Evolutionary conservation across 2,888 invertebrate genomes (phyloP).

Genomic region (Stramonita haemastoma): DNA sequence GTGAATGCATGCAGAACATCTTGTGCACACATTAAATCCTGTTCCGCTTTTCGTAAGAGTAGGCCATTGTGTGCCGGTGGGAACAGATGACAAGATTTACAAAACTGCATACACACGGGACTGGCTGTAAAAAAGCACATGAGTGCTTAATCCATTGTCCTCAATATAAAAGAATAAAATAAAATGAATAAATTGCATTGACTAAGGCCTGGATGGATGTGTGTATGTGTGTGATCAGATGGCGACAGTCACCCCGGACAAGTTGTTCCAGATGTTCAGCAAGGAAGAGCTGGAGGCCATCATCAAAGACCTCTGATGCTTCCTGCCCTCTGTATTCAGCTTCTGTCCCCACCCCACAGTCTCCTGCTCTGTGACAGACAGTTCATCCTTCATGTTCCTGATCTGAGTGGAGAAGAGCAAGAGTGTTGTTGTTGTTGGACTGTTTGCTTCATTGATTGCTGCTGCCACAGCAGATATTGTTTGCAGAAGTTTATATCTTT

Average conservation of each 20-base stretch:
- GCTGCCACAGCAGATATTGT: not conserved
- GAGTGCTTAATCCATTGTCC: no score
- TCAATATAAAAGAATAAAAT: no score
- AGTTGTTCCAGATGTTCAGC: constrained; percentile 91
- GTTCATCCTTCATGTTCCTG: not conserved
- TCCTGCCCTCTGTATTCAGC: not conserved
- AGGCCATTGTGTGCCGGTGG: no score
- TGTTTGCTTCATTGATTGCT: not conserved
- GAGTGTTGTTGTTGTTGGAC: not conserved
- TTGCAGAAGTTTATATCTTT: not conserved
- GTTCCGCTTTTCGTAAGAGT: no score
- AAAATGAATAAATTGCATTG: no score
- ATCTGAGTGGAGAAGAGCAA: not conserved
- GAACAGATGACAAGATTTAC: no score
- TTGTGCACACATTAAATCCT: no score
- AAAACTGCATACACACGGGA: no score
- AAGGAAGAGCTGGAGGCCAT: constrained; percentile 94
- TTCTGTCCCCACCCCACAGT: not conserved
- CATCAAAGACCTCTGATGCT: constrained; percentile 80
- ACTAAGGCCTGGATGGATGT: not conserved
- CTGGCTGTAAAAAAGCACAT: no score
- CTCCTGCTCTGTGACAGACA: not conserved
- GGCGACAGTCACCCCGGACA: constrained; percentile 91
- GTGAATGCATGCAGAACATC: no score
- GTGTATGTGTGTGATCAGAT: constrained; percentile 77